These are phyloP conservation scores for Cerastoderma edule DNA, from an alignment of 2,888 invertebrate species.

Conservation along the genomic window DNA sequence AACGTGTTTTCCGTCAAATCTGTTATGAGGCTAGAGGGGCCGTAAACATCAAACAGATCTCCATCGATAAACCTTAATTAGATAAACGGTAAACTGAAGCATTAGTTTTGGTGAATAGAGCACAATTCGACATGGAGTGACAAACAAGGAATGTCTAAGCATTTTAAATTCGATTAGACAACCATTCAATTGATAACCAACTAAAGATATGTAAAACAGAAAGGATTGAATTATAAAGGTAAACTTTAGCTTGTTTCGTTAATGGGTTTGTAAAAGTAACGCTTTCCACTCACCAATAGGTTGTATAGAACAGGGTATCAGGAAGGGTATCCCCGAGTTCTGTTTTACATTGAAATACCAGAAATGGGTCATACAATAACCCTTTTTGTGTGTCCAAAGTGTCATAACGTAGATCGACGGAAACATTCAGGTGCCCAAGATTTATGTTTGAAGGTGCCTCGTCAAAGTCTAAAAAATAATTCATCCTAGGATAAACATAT, in stretches of 20 bases:
- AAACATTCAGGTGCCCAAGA: neutral
- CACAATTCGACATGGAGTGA: too few species aligned
- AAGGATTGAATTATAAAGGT: too few species aligned
- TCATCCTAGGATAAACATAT: too few species aligned
- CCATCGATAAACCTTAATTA: conserved; percentile 4
- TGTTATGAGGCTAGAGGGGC: neutral
- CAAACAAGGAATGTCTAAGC: too few species aligned
- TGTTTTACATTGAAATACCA: neutral
- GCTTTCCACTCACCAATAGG: neutral
- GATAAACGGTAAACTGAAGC: too few species aligned
- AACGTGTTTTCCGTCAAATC: neutral
- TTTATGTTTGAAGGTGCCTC: neutral
- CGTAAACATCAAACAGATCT: neutral
- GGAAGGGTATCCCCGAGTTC: neutral
- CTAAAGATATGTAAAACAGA: too few species aligned
- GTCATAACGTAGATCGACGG: neutral
- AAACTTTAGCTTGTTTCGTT: too few species aligned
- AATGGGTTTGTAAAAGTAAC: too few species aligned
- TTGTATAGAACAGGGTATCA: neutral
- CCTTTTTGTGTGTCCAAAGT: neutral
- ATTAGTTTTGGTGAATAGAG: too few species aligned
- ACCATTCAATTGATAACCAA: too few species aligned
- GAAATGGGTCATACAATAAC: neutral
- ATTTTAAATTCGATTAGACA: too few species aligned
- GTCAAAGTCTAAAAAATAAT: neutral